These are phyloP conservation scores for Ylistrum balloti DNA, from an alignment of 1,140 invertebrate genomes.

Conservation along the genomic window DNA sequence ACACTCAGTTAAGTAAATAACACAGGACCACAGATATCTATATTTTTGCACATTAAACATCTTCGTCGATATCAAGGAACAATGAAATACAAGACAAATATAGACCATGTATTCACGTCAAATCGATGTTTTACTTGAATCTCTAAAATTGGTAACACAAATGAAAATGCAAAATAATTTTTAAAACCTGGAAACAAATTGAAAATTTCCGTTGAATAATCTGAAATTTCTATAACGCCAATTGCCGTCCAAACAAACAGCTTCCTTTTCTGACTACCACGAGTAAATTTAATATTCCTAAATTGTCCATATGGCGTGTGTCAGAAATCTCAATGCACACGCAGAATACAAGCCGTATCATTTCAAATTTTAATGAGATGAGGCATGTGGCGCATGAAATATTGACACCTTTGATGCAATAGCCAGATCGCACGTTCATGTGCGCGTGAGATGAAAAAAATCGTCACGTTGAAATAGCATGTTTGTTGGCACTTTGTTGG, in stretches of 20 bases:
- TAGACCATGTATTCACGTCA: too few species aligned
- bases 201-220: neutral
- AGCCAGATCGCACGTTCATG: neutral
- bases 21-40: neutral
- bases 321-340: conserved; percentile 3
- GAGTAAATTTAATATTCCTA: neutral
- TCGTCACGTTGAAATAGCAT: neutral
- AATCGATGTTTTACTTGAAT: too few species aligned
- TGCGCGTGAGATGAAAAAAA: neutral
- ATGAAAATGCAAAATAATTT: too few species aligned
- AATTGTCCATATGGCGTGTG: neutral
- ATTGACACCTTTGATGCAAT: conserved; percentile 33
- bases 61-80: too few species aligned
- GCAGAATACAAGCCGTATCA: neutral
- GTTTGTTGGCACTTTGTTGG: neutral
- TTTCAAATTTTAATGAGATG: conserved; percentile 30
- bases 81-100: too few species aligned
- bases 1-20: neutral
- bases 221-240: neutral
- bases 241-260: neutral
- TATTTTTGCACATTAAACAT: neutral
- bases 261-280: neutral
- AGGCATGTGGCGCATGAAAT: conserved; percentile 1
- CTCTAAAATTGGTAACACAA: too few species aligned
- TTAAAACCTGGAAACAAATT: neutral